Evolutionary conservation across 2,113 vertebrate genomes (phyloP).

Genomic region (Amblyopsis rosae): DNA sequence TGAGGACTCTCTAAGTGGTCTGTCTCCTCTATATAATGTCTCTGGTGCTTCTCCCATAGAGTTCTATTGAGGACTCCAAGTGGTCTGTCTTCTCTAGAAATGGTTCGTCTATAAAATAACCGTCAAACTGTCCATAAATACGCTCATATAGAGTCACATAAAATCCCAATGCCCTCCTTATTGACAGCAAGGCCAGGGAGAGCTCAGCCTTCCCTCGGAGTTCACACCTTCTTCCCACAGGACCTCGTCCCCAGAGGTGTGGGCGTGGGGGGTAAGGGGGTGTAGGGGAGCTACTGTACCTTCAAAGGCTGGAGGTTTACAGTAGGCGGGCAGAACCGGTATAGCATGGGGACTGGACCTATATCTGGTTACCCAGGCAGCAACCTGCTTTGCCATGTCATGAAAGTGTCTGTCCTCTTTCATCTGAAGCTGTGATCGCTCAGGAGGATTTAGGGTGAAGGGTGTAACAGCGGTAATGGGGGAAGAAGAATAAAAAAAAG

Average conservation of each 20-base stretch:
- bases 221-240: not conserved
- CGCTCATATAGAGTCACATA: not conserved
- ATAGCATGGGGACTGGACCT: slow-evolving; percentile 21
- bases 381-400: slow-evolving; percentile 5
- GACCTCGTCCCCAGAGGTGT: slow-evolving; percentile 4
- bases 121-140: too few species aligned
- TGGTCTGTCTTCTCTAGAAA: too few species aligned
- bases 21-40: too few species aligned
- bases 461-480: not conserved
- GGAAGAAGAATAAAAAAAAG: not conserved
- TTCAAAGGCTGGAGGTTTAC: slow-evolving; percentile 42
- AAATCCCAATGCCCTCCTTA: not conserved
- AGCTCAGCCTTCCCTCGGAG: not conserved
- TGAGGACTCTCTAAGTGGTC: too few species aligned
- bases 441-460: slow-evolving; percentile 7
- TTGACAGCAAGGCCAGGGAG: not conserved
- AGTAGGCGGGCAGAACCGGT: slow-evolving; percentile 15
- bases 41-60: too few species aligned
- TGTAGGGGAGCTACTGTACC: slow-evolving; percentile 21
- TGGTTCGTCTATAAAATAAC: too few species aligned
- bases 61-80: too few species aligned
- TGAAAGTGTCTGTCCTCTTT: slow-evolving; percentile 22
- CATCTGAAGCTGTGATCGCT: slow-evolving; percentile 17
- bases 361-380: slow-evolving; percentile 9
- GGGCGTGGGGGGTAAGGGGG: not conserved